phyloP scores from a whole-genome alignment of 2,113 vertebrate species.

The Silurus glanis region DNA sequence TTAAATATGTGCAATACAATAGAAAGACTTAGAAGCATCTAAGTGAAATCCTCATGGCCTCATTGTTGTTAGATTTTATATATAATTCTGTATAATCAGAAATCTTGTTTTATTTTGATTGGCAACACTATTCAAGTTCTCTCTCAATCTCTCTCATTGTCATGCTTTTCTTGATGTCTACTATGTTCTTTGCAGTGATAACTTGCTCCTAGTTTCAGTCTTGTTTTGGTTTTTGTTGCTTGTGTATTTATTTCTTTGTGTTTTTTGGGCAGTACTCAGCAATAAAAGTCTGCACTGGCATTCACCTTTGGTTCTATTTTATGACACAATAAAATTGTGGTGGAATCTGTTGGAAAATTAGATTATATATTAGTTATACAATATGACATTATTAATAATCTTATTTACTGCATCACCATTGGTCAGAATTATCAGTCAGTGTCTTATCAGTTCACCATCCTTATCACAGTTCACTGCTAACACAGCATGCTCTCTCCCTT shows the following conservation, averaged over 20 bases:
- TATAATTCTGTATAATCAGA: background rate
- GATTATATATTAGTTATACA: background rate
- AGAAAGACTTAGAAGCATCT: background rate
- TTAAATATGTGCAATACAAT: background rate
- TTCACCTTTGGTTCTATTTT: no score
- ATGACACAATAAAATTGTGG: no score
- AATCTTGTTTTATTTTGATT: background rate
- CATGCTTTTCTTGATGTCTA: no score
- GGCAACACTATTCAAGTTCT: no score
- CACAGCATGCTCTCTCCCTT: conserved; percentile 11
- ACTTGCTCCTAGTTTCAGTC: no score
- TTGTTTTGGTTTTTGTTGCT: no score
- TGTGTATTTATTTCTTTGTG: no score
- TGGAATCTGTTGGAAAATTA: background rate
- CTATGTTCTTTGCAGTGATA: no score
- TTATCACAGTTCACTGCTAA: conserved; percentile 33
- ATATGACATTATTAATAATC: background rate
- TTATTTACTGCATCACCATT: background rate
- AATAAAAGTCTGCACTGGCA: no score
- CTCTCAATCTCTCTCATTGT: no score
- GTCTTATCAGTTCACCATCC: background rate
- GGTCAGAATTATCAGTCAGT: background rate
- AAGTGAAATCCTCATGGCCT: no score
- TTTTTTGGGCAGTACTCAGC: no score
- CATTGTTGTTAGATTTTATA: background rate